Base-by-base conservation (phyloP, 2,888 invertebrate species). In the Noctuana brunneofusca region DNA sequence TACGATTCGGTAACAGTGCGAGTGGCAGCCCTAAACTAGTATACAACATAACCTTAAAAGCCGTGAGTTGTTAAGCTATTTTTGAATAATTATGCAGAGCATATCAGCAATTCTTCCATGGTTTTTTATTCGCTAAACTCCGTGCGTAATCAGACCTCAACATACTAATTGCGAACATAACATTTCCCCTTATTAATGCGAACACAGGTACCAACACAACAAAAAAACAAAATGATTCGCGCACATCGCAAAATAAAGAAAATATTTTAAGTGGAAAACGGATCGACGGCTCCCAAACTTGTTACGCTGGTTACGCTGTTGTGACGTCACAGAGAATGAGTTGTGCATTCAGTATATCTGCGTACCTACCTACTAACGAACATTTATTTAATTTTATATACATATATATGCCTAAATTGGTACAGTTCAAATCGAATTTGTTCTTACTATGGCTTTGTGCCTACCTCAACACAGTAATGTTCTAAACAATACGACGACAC, bases 101-200 rank as follows among this genome's bases (percentile, higher is more conserved):
- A 22, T 46, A 22, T 22, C 46, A 12, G 46, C 46, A 48, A 2
- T 48, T 48, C n/a, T 48, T n/a, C 3, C 1, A 5, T 48, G 6
- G 20, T 12, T 22, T 20, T 9, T 46, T 20, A 46, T 48, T 20
- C 22, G 22, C 22, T 22, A 22, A 48, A 20, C 22, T 20, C n/a
- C 49, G 22, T 50, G 49, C 27, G 27, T 22, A 50, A 50, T 50
- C 14, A 14, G 14, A 14, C 49, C 49, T 27, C 14, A 50, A 24
- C 50, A 27, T 50, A 50, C 50, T 27, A 50, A 50, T 27, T 50
- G 50, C 50, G 27, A 50, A 50, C 50, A 50, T 50, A 27, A 50
- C 50, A 50, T 27, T 50, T 50, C 50, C 50, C 27, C 27, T 27
- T 14, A 16, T 27, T 50, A 27, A 50, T 50, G 24, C 27, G 14